These are phyloP conservation scores for Shinisaurus crocodilurus DNA, from an alignment of 2,113 vertebrate species.

Conservation along the genomic window DNA sequence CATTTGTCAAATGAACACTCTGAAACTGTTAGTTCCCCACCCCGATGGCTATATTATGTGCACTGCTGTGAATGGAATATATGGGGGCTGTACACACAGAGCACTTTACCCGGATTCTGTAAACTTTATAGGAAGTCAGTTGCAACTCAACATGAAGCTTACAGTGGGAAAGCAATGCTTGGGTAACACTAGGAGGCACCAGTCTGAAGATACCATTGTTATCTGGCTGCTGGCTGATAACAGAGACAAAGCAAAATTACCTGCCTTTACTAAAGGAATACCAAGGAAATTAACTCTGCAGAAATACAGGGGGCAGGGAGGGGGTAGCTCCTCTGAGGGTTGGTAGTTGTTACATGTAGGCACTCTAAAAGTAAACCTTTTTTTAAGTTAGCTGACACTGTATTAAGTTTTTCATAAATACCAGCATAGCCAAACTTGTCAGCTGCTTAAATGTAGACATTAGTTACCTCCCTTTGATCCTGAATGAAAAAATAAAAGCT, in stretches of 20 bases:
- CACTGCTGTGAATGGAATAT: not conserved
- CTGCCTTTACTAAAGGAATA: not conserved
- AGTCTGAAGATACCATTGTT: not conserved
- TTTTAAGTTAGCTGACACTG: not conserved
- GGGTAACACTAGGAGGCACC: not conserved
- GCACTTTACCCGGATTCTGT: too few species aligned
- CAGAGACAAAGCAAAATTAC: not conserved
- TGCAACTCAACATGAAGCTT: not conserved
- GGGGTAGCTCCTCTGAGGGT: not conserved
- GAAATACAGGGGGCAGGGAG: not conserved
- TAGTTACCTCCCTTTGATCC: not conserved
- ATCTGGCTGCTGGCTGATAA: not conserved
- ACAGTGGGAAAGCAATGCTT: not conserved
- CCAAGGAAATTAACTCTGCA: not conserved
- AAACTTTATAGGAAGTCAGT: not conserved
- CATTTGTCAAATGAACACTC: not conserved
- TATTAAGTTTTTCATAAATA: not conserved
- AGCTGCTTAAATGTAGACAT: not conserved
- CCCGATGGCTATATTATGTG: not conserved
- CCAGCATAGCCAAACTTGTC: not conserved
- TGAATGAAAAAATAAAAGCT: slow-evolving; percentile 5
- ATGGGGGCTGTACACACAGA: not conserved
- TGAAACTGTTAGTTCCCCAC: not conserved
- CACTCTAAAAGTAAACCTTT: not conserved
- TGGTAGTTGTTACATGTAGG: not conserved